These are phyloP conservation scores for Enteromius paludinosus DNA, from an alignment of 2,797 vertebrate species.

Conservation along the genomic window DNA sequence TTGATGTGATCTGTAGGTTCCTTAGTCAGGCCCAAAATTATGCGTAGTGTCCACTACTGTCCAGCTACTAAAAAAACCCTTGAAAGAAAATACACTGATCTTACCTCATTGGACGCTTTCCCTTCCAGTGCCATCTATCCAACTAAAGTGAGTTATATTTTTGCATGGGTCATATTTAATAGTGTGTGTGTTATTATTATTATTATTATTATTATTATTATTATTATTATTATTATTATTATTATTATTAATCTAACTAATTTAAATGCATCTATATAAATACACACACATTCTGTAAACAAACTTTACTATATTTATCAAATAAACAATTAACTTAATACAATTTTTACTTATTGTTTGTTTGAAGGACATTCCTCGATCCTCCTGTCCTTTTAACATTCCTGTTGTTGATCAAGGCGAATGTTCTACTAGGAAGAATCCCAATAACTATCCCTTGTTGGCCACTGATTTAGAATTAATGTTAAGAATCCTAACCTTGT, in stretches of 20 bases:
- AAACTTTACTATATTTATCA: no score
- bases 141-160: conserved; percentile 58
- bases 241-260: background rate
- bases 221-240: no score
- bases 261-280: no score
- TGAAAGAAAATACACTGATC: conserved; percentile 72
- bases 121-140: conserved; percentile 72
- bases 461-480: background rate
- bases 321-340: no score
- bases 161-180: background rate
- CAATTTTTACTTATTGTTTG: no score
- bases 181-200: no score
- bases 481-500: background rate
- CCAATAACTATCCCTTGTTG: background rate
- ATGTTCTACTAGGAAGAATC: background rate
- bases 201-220: background rate
- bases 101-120: conserved; percentile 72
- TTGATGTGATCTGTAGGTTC: conserved; percentile 61
- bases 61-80: conserved; percentile 71
- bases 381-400: background rate
- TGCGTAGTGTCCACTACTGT: conserved; percentile 72
- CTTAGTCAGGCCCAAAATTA: conserved; percentile 71
- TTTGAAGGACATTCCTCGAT: background rate
- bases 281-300: no score
- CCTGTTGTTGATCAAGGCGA: background rate